These are phyloP conservation scores for Sinodicranocentrus sp. DNA, from an alignment of 2,888 invertebrate species.

Conservation along the genomic window DNA sequence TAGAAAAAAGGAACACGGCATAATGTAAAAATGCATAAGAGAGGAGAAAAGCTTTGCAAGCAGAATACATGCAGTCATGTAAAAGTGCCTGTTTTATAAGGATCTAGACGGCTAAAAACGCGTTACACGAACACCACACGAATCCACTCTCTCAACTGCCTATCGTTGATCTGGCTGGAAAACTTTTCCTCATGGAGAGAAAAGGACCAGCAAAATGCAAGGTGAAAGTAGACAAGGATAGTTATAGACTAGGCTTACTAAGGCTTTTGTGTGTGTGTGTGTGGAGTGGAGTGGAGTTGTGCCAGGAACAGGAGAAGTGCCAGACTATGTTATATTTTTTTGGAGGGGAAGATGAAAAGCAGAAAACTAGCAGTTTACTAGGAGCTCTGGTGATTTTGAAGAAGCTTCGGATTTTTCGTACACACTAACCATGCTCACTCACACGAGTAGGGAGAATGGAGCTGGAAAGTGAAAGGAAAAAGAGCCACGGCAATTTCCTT, in stretches of 20 bases:
- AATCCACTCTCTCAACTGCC: not conserved
- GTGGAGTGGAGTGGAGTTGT: not conserved
- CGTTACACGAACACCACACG: no score
- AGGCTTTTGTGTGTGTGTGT: not conserved
- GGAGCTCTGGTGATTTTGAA: not conserved
- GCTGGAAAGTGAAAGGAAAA: slow-evolving; percentile 2
- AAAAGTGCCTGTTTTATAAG: no score
- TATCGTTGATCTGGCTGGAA: not conserved
- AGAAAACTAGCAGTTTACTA: not conserved
- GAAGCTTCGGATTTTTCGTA: not conserved
- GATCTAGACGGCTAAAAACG: no score
- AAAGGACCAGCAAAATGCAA: no score
- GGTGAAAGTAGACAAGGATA: slow-evolving; percentile 10
- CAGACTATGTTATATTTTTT: not conserved
- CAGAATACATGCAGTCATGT: no score
- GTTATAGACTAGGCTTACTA: not conserved
- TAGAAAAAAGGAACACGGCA: no score
- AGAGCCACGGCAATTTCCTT: slow-evolving; percentile 14
- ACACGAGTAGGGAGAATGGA: not conserved
- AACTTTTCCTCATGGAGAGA: not conserved
- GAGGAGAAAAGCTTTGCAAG: no score
- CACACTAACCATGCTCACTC: not conserved
- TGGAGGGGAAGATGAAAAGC: not conserved
- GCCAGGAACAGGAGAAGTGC: not conserved
- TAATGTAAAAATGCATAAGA: no score